Evolutionary conservation across 2,113 vertebrate genomes (phyloP), one percentile per base, ranked within the genome.

Genomic region (Herpetotheres cachinnans): DNA sequence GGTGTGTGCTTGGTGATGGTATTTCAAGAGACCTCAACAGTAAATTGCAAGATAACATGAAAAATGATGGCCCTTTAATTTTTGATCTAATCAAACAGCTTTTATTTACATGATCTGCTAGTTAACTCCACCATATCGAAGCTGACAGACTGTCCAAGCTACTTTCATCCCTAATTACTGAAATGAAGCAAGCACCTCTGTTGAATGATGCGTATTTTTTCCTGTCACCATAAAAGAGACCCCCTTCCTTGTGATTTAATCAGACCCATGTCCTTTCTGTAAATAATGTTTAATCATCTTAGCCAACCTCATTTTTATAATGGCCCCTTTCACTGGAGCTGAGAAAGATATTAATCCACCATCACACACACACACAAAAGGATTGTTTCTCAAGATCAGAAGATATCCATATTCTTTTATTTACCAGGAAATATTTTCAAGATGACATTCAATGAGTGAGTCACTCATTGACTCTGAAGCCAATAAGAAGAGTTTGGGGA

Each of bases 21-120:
- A 47, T 90, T 91, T 80, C 78, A 66, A 59, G 7, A 93, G 49
- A 50, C 26, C 38, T 62, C 66, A 49, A 34, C 4, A 27, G 29
- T 21, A 70, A 76, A 62, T 73, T 66, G 49, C 50, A 63, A 90
- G 30, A 18, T 66, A 97, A 88, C 61, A n/a, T 24, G n/a, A 59
- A 95, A 90, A 94, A 95, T 93, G 16, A 93, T 89, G 86, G 58
- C 34, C 14, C 54, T 97, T 99, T 99, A 98, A 99, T 99, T 99
- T 99, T 94, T 98, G 83, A 97, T 98, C 98, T 98, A 98, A 99
- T 99, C 98, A 98, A 98, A 98, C 96, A 98, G 98, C 97, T 98
- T 98, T 98, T 99, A 99, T 98, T 99, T 99, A 99, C 99, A 99
- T 98, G 97, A 94, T 91, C 98, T 97, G 86, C 98, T 83, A 96